Evolutionary conservation across 2,888 invertebrate genomes (phyloP), one percentile per base, ranked within the genome.

Genomic region (Cotesia congregata): DNA sequence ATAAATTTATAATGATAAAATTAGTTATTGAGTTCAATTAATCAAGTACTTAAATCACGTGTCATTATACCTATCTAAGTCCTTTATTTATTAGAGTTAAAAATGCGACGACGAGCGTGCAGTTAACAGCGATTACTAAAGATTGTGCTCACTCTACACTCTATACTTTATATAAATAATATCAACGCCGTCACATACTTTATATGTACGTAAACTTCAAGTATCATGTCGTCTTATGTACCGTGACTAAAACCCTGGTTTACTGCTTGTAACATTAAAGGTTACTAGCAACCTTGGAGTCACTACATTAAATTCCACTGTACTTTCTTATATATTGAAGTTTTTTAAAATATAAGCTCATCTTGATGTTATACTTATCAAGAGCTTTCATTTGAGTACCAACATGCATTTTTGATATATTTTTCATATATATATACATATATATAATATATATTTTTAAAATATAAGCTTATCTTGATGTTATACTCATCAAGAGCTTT

Each of bases 171-270:
- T 50, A 50, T 50, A 50, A 50, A 50, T 50, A 50, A 50, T 50
- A 50, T 50, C 7, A 50, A 30, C 30, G 30, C 30, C 30, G 30
- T 30, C 70, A 30, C 74, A 72, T 72, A 79, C 74, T 81, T 78
- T 76, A 80, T 79, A 83, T 30, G 30, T 30, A 4, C 2, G 30
- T 50, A 50, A 50, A 50, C 50, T 12, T 50, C 50, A 12, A 50
- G 50, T 80, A 76, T 70, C 50, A 40, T 17, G 15, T 39, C 17
- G 15, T 62, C 50, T 9, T 39, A n/a, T 73, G 59, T 67, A 93
- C 93, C 83, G 91, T 94, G 74, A 94, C 94, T 38, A 93, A 94
- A 84, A 94, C 93, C 0, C 93, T 94, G 15, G 80, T 84, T 83
- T 83, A 83, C 83, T 81, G 80, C 83, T 62, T 65, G 15, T 70